Percentiles rank a stretch among this genome's conserved stretches.
These are phyloP conservation scores for Drosophila demipolita DNA, from an alignment of 2,888 invertebrate species.

Conservation along the genomic window DNA sequence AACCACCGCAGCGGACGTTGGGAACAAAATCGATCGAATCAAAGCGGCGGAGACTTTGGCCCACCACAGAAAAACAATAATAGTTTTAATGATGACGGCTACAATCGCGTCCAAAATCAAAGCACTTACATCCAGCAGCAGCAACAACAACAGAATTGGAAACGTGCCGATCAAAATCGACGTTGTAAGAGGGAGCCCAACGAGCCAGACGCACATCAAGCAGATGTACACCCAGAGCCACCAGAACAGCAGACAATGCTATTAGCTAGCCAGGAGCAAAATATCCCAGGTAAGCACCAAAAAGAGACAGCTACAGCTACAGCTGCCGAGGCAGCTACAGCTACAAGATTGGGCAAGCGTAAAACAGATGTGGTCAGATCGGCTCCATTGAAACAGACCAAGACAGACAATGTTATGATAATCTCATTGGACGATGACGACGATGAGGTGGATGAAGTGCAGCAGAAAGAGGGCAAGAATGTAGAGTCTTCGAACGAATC, in stretches of 20 bases:
- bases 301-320: too few species aligned
- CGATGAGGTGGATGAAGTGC: constrained; percentile 38
- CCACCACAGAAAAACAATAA: constrained; percentile 13
- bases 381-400: constrained; percentile 36
- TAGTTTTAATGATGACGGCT: constrained; percentile 27
- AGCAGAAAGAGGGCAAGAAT: not conserved
- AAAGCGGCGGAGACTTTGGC: constrained; percentile 35
- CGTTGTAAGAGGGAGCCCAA: too few species aligned
- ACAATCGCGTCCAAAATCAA: constrained; percentile 32
- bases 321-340: not conserved
- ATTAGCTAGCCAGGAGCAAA: not conserved
- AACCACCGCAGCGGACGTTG: constrained; percentile 35
- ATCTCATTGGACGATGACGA: constrained; percentile 74
- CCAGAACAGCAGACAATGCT: not conserved
- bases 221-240: not conserved
- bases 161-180: too few species aligned
- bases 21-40: constrained; percentile 32
- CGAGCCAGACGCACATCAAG: not conserved
- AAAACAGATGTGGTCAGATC: constrained; percentile 43
- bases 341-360: constrained; percentile 58
- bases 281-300: not conserved
- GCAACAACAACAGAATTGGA: constrained; percentile 91
- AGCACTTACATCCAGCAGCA: constrained; percentile 89
- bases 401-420: constrained; percentile 62
- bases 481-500: constrained; percentile 16